Conservation (phyloP, 2,797 vertebrate genomes). For the Scomberomorus guttatus region DNA sequence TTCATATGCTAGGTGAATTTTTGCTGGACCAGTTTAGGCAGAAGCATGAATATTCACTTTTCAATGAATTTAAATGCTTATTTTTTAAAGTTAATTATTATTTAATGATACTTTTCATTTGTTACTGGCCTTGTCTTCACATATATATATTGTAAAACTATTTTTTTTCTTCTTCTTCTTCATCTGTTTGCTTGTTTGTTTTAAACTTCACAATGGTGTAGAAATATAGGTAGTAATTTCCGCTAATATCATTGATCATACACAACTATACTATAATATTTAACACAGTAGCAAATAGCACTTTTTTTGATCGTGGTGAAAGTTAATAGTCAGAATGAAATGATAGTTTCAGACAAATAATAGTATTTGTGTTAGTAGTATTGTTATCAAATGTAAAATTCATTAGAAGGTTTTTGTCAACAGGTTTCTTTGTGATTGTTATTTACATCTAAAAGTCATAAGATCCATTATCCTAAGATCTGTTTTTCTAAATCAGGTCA, state of each 20-base stretch:
- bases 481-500: slow-evolving; percentile 9
- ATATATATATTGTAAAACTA: background rate
- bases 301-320: background rate
- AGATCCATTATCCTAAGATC: background rate
- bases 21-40: background rate
- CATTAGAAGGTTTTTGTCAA: background rate
- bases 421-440: background rate
- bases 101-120: no score
- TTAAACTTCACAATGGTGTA: background rate
- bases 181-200: background rate
- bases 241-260: background rate
- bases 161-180: no score
- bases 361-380: background rate
- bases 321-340: background rate
- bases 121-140: no score
- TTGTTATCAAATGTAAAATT: background rate
- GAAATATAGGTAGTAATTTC: background rate
- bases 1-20: background rate
- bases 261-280: no score
- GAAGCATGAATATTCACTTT: background rate
- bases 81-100: no score
- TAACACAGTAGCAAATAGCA: no score
- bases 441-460: background rate
- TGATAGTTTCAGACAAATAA: background rate
- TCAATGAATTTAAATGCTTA: no score